These are phyloP conservation scores for Trichomalopsis sarcophagae DNA, from an alignment of 1,140 invertebrate genomes.

Conservation along the genomic window DNA sequence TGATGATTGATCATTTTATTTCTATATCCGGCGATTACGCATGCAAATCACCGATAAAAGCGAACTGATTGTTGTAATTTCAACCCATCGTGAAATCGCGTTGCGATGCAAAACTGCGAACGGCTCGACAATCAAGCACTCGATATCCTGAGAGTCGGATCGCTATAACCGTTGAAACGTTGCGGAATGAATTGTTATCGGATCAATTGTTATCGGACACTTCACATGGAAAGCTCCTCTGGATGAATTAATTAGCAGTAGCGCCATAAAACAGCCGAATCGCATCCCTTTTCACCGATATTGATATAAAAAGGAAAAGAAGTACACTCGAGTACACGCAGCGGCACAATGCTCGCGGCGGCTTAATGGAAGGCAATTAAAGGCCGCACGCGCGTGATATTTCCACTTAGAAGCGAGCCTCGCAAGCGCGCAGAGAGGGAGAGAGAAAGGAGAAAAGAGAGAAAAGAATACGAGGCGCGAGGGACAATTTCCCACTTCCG, in stretches of 20 bases:
- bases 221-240: too few relatives aligned
- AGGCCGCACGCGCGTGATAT: not conserved
- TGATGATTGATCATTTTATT: not conserved
- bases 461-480: conserved; percentile 53
- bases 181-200: not conserved
- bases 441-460: conserved; percentile 7
- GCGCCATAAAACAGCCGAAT: too few relatives aligned
- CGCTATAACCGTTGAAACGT: too few relatives aligned
- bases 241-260: too few relatives aligned
- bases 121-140: too few relatives aligned
- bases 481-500: conserved; percentile 59
- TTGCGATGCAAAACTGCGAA: too few relatives aligned
- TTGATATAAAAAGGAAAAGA: not conserved
- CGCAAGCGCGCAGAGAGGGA: not conserved
- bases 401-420: not conserved
- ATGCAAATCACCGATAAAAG: not conserved
- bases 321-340: not conserved
- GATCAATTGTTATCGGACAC: not conserved
- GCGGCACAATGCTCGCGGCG: not conserved
- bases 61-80: too few relatives aligned
- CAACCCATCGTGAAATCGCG: too few relatives aligned
- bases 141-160: too few relatives aligned
- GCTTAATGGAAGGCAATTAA: conserved; percentile 1
- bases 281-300: too few relatives aligned
- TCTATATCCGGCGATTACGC: not conserved